These are phyloP conservation scores for Podocnemis expansa DNA, from an alignment of 2,113 vertebrate genomes.

Conservation along the genomic window DNA sequence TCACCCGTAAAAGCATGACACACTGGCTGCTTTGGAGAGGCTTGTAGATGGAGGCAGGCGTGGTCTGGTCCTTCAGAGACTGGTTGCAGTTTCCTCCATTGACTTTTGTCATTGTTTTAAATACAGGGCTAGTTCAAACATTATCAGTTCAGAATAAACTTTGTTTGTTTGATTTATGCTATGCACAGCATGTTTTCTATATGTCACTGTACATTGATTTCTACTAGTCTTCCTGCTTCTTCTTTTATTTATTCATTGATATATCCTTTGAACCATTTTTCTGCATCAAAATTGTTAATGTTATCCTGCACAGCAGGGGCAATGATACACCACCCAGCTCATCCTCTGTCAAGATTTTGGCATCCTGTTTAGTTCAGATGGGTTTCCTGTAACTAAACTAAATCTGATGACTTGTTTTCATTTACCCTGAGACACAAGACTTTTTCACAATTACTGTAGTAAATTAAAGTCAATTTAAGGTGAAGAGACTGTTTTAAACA, in stretches of 20 bases:
- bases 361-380: background rate
- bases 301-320: background rate
- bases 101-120: background rate
- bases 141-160: background rate
- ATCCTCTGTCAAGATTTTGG: slow-evolving; percentile 5
- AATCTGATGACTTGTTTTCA: slow-evolving; percentile 39
- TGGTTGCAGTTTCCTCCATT: background rate
- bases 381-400: slow-evolving; percentile 43
- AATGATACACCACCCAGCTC: background rate
- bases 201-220: background rate
- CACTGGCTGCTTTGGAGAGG: background rate
- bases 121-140: background rate
- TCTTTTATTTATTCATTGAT: background rate
- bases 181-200: background rate
- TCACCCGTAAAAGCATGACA: background rate
- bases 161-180: background rate
- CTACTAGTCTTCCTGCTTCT: background rate
- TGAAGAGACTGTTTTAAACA: slow-evolving; percentile 57
- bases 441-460: slow-evolving; percentile 33
- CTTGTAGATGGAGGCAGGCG: background rate
- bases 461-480: slow-evolving; percentile 59
- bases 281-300: slow-evolving; percentile 23
- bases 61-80: background rate
- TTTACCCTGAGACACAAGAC: slow-evolving; percentile 42
- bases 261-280: background rate